phyloP scores from a whole-genome alignment of 2,888 invertebrate genomes.

The Melinaea marsaeus region DNA sequence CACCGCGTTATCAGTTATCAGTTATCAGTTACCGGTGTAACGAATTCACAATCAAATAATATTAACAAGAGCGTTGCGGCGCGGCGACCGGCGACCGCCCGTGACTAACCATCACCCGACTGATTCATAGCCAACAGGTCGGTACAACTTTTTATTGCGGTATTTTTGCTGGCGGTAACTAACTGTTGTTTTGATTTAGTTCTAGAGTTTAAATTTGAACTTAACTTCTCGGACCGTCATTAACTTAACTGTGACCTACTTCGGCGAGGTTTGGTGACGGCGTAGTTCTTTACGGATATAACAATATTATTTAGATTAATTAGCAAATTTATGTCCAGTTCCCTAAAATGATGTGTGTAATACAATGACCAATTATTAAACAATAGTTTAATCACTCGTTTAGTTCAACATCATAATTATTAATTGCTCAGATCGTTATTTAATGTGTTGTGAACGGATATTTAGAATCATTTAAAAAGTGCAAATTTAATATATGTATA shows the following conservation, averaged over 20 bases:
- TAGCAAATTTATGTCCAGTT: no score
- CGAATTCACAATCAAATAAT: constrained; percentile 46
- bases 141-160: constrained; percentile 65
- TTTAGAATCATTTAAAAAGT: no score
- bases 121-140: constrained; percentile 68
- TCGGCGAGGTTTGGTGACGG: no score
- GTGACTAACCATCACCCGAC: constrained; percentile 36
- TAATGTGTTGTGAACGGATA: no score
- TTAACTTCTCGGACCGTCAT: constrained; percentile 16
- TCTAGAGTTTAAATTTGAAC: constrained; percentile 50
- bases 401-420: no score
- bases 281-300: no score
- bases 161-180: constrained; percentile 45
- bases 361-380: no score
- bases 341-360: no score
- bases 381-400: no score
- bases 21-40: constrained; percentile 16
- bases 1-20: background rate
- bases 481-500: no score
- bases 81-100: constrained; percentile 22
- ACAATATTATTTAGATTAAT: no score
- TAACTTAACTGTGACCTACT: background rate
- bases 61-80: constrained; percentile 44
- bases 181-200: constrained; percentile 55
- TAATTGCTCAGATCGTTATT: no score